Evolutionary conservation across 2,888 invertebrate genomes (phyloP), one percentile per base, ranked within the genome.

Genomic region (Hofmannophila pseudospretella): DNA sequence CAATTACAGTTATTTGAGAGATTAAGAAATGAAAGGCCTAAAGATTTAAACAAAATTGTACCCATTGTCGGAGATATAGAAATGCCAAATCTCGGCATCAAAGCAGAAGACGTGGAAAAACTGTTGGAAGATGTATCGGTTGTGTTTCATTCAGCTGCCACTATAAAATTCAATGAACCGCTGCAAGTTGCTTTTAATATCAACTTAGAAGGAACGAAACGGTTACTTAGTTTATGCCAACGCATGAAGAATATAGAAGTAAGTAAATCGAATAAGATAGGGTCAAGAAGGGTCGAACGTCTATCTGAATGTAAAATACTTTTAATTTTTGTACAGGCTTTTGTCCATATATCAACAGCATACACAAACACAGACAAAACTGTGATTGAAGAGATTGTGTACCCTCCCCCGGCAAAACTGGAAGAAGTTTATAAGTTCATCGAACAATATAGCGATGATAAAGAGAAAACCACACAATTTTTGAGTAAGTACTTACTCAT

Each of bases 21-120:
- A 12, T 12, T 28, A 9, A 28, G 12, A 58, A 85, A 88, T 55
- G 90, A 90, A 54, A 88, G 88, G 38, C 92, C 93, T 7, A 71
- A 85, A 46, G 90, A 88, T 54, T 70, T 94, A 47, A 87, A 85
- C 54, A 94, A 94, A 73, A 88, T 94, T 28, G 79, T 90, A 38
- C 90, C 93, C n/a, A 88, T 94, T 31, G 88, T 88, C 47, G 94
- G 95, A 29, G 95, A 96, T 71, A 90, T 95, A 44, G 90, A 92
- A 33, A 86, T 91, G 55, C 90, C 91, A 10, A 90, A 92, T 47
- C 76, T 96, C 36, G 95, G 94, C 12, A 90, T 95, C 46, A 91
- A 89, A 42, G 65, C 85, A 25, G 88, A 89, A 39, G 93, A 94
- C 71, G 44, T 56, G 27, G 22, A 53, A 13, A 40, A 39, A 2